A percentile compares a stretch with the other conserved stretches of the same genome.
Evolutionary conservation across 2,797 vertebrate genomes (phyloP).

Genomic region (Apogon talboti): DNA sequence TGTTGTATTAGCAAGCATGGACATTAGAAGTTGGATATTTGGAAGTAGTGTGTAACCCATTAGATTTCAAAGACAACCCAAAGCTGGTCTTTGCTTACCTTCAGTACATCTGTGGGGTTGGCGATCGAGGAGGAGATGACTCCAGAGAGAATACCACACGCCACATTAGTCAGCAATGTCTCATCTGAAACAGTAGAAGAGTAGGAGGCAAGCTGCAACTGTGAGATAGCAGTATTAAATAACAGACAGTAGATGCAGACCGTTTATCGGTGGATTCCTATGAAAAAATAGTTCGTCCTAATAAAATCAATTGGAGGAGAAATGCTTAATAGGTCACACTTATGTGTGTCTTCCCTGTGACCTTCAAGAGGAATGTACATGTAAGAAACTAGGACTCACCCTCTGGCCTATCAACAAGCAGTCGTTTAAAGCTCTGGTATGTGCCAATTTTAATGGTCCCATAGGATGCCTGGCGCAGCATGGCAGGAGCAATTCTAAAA

Average conservation of each 20-base stretch:
- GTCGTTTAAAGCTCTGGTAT: constrained; percentile 93
- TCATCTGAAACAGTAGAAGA: constrained; percentile 87
- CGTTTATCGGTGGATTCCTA: not conserved
- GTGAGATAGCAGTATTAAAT: constrained; percentile 31
- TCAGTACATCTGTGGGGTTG: constrained; percentile 96
- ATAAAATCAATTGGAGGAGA: not conserved
- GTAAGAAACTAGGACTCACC: constrained; percentile 79
- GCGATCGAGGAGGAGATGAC: constrained; percentile 94
- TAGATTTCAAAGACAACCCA: no score
- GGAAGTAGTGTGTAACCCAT: no score
- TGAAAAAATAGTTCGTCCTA: not conserved
- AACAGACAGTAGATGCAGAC: not conserved
- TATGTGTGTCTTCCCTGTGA: constrained; percentile 10
- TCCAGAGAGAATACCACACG: constrained; percentile 92
- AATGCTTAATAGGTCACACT: constrained; percentile 8
- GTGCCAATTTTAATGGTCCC: constrained; percentile 98
- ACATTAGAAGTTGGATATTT: no score
- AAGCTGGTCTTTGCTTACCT: constrained; percentile 80
- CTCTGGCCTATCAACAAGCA: constrained; percentile 92
- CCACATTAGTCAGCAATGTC: constrained; percentile 92
- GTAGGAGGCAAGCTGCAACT: constrained; percentile 7
- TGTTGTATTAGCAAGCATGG: no score
- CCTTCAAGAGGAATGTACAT: constrained; percentile 26
- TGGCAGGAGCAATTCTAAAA: constrained; percentile 91
- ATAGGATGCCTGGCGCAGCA: constrained; percentile 94